Conservation (phyloP, 2,888 invertebrate genomes). For the Rhodophaea formosa region DNA sequence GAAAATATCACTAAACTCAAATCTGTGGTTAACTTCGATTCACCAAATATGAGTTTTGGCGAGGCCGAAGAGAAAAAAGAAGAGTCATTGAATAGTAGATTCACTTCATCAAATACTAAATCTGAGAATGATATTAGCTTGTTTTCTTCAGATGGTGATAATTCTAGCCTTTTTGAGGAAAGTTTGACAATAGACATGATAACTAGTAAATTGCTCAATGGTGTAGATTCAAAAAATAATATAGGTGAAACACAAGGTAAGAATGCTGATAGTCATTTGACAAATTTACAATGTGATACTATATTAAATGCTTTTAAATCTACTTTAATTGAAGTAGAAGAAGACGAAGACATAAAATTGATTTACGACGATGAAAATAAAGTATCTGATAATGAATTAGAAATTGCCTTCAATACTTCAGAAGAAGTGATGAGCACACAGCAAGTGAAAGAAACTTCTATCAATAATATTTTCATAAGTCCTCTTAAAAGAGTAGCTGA, state of each 20-base stretch:
- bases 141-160: slow-evolving; percentile 71
- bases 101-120: slow-evolving; percentile 32
- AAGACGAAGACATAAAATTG: slow-evolving; percentile 65
- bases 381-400: slow-evolving; percentile 27
- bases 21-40: slow-evolving; percentile 46
- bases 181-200: slow-evolving; percentile 78
- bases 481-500: slow-evolving; percentile 48
- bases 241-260: slow-evolving; percentile 31
- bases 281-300: slow-evolving; percentile 49
- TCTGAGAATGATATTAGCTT: slow-evolving; percentile 62
- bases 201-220: slow-evolving; percentile 65
- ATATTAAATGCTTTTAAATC: slow-evolving; percentile 59
- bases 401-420: slow-evolving; percentile 34
- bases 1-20: slow-evolving; percentile 54
- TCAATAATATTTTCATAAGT: slow-evolving; percentile 43
- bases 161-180: slow-evolving; percentile 81
- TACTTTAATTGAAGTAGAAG: slow-evolving; percentile 47
- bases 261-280: slow-evolving; percentile 31
- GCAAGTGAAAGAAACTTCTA: slow-evolving; percentile 36
- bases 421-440: slow-evolving; percentile 47
- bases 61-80: slow-evolving; percentile 43
- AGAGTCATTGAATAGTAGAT: slow-evolving; percentile 5
- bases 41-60: slow-evolving; percentile 65
- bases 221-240: slow-evolving; percentile 11
- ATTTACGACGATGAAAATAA: slow-evolving; percentile 59